phyloP scores from a whole-genome alignment of 2,888 invertebrate species.

The Lamproptera curius region DNA sequence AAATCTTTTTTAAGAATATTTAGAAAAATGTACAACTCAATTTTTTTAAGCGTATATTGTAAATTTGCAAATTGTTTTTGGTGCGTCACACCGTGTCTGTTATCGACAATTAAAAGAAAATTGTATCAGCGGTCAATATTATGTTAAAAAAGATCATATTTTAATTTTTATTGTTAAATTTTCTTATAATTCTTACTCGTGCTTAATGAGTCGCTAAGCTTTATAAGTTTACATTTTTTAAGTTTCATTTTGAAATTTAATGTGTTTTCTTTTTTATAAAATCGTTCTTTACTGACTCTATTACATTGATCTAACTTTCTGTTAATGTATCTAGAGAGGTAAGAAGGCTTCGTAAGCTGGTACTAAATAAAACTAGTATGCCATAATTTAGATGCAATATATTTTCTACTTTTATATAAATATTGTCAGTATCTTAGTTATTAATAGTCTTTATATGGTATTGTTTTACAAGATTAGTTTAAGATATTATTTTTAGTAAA shows the following conservation, averaged over 20 bases:
- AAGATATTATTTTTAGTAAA: not conserved
- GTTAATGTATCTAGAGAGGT: constrained; percentile 9
- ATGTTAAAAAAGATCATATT: too few relatives aligned
- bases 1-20: too few relatives aligned
- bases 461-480: not conserved
- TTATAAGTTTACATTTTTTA: not conserved
- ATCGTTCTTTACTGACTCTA: constrained; percentile 4
- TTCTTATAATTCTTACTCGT: too few relatives aligned
- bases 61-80: too few relatives aligned
- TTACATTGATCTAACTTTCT: constrained; percentile 12
- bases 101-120: too few relatives aligned
- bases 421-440: constrained; percentile 20
- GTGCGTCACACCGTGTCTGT: too few relatives aligned
- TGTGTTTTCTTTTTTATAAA: not conserved
- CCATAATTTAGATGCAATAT: constrained; percentile 68
- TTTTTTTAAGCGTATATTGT: too few relatives aligned
- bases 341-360: constrained; percentile 11
- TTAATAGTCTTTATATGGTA: not conserved
- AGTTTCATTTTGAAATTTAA: constrained; percentile 5
- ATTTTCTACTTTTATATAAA: constrained; percentile 42
- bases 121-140: too few relatives aligned
- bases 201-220: not conserved
- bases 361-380: constrained; percentile 48
- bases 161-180: too few relatives aligned
- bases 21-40: too few relatives aligned